Conservation (phyloP, 1,140 invertebrate genomes). For the Caenorhabditis elegans region WBcel235 BX284605.5:3861501-3862000, state of each 20-base stretch:
- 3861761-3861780: too few relatives aligned
- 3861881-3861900: too few relatives aligned
- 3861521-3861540: neutral
- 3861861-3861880: too few relatives aligned
- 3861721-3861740: too few relatives aligned
- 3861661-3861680: neutral
- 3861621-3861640: constrained; percentile 2
- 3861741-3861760: too few relatives aligned
- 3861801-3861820: too few relatives aligned
- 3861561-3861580: constrained; percentile 5
- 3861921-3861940: neutral
- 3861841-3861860: too few relatives aligned
- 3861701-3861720: too few relatives aligned
- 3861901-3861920: neutral
- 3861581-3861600: constrained; percentile 4
- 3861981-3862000: constrained; percentile 13
- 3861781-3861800: too few relatives aligned
- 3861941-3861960: neutral
- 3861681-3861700: neutral
- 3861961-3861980: neutral
- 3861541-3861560: neutral
- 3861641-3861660: neutral
- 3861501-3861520: neutral
- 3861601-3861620: neutral
- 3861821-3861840: too few relatives aligned